Evolutionary conservation across 2,113 vertebrate species (phyloP).

Genomic region (Dipodomys ordii): DNA sequence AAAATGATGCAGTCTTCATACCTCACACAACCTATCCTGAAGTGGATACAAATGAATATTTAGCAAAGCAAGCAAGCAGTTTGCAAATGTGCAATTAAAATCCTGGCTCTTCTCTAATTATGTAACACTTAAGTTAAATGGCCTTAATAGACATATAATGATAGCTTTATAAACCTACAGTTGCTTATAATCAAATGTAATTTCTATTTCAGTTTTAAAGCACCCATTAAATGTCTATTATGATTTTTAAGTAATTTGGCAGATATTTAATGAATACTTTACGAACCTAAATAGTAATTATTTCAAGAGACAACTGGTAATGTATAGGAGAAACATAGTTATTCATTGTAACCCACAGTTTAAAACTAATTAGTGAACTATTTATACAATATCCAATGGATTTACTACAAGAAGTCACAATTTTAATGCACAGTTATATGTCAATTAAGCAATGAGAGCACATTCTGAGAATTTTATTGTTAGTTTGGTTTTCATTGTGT

Average conservation of each 20-base stretch:
- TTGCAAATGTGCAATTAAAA: slow-evolving; percentile 89
- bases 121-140: slow-evolving; percentile 87
- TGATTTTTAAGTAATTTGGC: slow-evolving; percentile 86
- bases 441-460: not conserved
- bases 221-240: slow-evolving; percentile 85
- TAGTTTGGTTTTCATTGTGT: not conserved
- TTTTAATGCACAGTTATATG: not conserved
- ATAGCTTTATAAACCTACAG: slow-evolving; percentile 85
- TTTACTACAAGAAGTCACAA: not conserved
- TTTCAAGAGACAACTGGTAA: slow-evolving; percentile 84
- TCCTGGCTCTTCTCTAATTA: slow-evolving; percentile 86
- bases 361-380: slow-evolving; percentile 77
- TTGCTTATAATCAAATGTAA: slow-evolving; percentile 86
- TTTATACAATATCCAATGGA: not conserved
- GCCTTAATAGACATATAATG: slow-evolving; percentile 88
- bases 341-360: slow-evolving; percentile 76
- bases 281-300: slow-evolving; percentile 85
- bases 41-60: slow-evolving; percentile 79
- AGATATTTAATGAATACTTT: slow-evolving; percentile 85
- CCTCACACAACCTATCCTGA: slow-evolving; percentile 50
- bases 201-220: slow-evolving; percentile 85
- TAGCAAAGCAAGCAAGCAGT: slow-evolving; percentile 81
- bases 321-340: slow-evolving; percentile 74
- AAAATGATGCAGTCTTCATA: slow-evolving; percentile 57
- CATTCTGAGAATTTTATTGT: not conserved